These are phyloP conservation scores for Anguilla obscura DNA, from an alignment of 2,797 vertebrate species.

Conservation along the genomic window DNA sequence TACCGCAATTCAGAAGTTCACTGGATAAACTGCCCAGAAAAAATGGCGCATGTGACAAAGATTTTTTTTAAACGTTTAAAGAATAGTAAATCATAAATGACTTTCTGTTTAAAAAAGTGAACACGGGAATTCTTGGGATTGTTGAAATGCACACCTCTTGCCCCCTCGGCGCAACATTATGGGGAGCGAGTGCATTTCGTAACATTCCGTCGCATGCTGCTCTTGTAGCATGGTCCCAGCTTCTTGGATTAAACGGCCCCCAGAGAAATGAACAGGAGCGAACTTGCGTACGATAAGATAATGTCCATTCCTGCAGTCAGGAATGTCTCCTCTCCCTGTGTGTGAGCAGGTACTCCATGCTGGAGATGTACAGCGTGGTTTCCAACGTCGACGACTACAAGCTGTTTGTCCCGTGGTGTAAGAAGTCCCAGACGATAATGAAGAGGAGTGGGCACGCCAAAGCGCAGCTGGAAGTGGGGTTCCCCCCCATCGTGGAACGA, in stretches of 20 bases:
- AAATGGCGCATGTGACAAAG: neutral
- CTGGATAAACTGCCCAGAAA: neutral
- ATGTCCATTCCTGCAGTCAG: neutral
- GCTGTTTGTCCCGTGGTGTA: conserved; percentile 94
- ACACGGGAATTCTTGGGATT: neutral
- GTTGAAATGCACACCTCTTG: neutral
- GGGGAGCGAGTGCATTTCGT: neutral
- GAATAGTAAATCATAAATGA: neutral
- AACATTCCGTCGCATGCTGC: neutral
- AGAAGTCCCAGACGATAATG: conserved; percentile 85
- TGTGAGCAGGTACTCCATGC: conserved; percentile 86
- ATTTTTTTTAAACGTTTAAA: neutral
- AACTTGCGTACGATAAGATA: neutral
- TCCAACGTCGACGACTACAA: conserved; percentile 93
- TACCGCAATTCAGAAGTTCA: neutral
- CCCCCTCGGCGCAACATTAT: neutral
- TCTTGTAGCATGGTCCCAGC: neutral
- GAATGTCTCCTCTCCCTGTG: neutral
- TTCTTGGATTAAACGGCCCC: neutral
- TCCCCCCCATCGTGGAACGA: conserved; percentile 86
- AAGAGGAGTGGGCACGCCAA: conserved; percentile 83
- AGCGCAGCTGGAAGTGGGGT: conserved; percentile 92
- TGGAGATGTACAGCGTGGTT: conserved; percentile 93
- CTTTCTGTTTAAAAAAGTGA: neutral
- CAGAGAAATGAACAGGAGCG: neutral